Base-by-base conservation (phyloP, 2,888 invertebrate genomes). In the Erebia palarica region DNA sequence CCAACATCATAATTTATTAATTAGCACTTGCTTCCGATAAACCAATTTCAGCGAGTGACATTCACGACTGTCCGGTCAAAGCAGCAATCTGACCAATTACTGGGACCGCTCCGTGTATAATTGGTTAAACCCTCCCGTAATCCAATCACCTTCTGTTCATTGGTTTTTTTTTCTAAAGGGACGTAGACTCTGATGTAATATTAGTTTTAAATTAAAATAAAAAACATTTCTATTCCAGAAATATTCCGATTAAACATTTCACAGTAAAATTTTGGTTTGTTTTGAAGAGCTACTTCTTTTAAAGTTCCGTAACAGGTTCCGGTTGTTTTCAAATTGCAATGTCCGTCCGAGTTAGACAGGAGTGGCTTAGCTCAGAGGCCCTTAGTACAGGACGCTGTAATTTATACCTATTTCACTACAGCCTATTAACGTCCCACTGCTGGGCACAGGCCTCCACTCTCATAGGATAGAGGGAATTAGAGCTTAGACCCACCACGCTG, bases 41-140 rank as follows among this genome's bases (percentile, higher is more conserved):
- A 14, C 59, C 36, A 36, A n/a, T 59, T 59, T 36, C 8, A 36
- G 59, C n/a, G n/a, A 42, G 59, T 59, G 59, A 36, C 59, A 59
- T 36, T 59, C 16, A 59, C 59, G 42, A 59, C 42, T 59, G 42
- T 9, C 59, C n/a, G n/a, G n/a, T n/a, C 14, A n/a, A 59, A 59
- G 59, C n/a, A 14, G 14, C n/a, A 42, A n/a, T 42, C 59, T 36
- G 36, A 1, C 59, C 59, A 59, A 59, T 42, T 59, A 59, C 59
- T 4, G 36, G 59, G n/a, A 59, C 16, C 42, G 42, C 36, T 42
- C 42, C 42, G 59, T 10, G n/a, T 59, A 59, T 36, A 59, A 42
- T n/a, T 59, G 36, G n/a, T 59, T 59, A 0, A 36, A 36, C 59
- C 59, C 42, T 9, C 36, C 16, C 36, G 42, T 42, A n/a, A 59